Conservation (phyloP, 2,113 vertebrate genomes). For the Nannospalax galili region DNA sequence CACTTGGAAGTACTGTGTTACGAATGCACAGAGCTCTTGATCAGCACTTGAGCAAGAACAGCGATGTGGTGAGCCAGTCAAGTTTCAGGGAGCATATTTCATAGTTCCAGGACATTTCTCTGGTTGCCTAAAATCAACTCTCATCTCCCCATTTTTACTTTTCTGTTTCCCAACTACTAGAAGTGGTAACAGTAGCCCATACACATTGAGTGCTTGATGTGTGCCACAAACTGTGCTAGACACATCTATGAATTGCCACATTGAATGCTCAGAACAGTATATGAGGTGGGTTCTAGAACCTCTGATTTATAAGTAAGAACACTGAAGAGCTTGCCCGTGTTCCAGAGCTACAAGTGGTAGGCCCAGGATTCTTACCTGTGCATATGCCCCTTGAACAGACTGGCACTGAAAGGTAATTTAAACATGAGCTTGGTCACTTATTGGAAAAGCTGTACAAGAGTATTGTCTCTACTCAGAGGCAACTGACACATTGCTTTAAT, state of each 20-base stretch:
- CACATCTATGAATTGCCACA: neutral
- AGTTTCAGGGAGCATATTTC: neutral
- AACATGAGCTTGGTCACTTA: neutral
- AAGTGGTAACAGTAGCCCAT: neutral
- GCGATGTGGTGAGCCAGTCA: neutral
- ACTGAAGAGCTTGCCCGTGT: neutral
- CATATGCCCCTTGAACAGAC: too few species aligned
- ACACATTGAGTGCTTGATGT: neutral
- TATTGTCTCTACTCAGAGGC: neutral
- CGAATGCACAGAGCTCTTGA: neutral
- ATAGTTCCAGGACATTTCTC: neutral
- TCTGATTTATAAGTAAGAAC: neutral
- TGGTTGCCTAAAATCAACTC: neutral
- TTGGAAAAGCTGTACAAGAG: neutral
- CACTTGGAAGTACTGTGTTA: neutral
- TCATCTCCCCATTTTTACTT: neutral
- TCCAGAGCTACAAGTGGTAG: neutral
- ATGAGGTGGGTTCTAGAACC: neutral
- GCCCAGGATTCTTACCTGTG: neutral
- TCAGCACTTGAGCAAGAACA: neutral
- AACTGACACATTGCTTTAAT: neutral
- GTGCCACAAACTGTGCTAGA: neutral
- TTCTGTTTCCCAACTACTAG: neutral
- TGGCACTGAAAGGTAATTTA: neutral
- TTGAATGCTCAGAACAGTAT: neutral